A percentile compares a stretch with the other conserved stretches of the same genome.
These are phyloP conservation scores for Yasuhikotakia modesta DNA, from an alignment of 2,797 vertebrate species.

Conservation along the genomic window DNA sequence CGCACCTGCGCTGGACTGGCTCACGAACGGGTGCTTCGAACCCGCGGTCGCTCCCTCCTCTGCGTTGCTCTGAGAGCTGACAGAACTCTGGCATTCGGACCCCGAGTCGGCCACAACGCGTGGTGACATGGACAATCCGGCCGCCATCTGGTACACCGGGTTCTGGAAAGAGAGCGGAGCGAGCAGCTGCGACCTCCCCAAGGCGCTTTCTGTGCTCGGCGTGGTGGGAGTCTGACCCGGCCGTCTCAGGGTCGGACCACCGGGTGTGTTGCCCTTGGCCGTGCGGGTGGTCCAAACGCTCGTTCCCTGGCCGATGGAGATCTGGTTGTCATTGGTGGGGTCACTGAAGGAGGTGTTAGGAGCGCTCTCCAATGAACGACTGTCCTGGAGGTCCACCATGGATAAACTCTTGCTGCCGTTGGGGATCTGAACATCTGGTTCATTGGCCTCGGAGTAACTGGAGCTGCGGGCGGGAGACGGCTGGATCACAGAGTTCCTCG, in stretches of 20 bases:
- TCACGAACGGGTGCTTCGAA: slow-evolving; percentile 81
- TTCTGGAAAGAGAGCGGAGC: slow-evolving; percentile 94
- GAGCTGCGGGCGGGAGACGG: slow-evolving; percentile 88
- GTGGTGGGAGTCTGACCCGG: slow-evolving; percentile 81
- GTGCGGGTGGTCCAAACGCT: slow-evolving; percentile 76
- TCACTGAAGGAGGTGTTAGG: slow-evolving; percentile 79
- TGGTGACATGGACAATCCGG: slow-evolving; percentile 82
- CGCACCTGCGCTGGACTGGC: slow-evolving; percentile 70
- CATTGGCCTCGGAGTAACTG: slow-evolving; percentile 91
- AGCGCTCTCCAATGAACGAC: slow-evolving; percentile 70
- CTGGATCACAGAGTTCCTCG: slow-evolving; percentile 86
- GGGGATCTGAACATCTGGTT: slow-evolving; percentile 85
- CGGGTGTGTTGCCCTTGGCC: slow-evolving; percentile 64
- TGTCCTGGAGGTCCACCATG: slow-evolving; percentile 90
- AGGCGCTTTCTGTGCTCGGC: slow-evolving; percentile 77
- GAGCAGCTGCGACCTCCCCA: slow-evolving; percentile 82
- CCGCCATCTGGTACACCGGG: slow-evolving; percentile 90
- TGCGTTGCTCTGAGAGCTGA: slow-evolving; percentile 84
- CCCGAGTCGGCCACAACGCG: slow-evolving; percentile 81
- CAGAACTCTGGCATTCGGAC: slow-evolving; percentile 85
- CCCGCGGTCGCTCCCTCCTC: slow-evolving; percentile 78
- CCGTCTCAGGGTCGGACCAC: slow-evolving; percentile 71
- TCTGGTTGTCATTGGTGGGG: slow-evolving; percentile 83
- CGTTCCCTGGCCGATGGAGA: slow-evolving; percentile 78
- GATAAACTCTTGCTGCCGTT: slow-evolving; percentile 91